These are phyloP conservation scores for Plusia festucae DNA, from an alignment of 2,888 invertebrate genomes.

Conservation along the genomic window DNA sequence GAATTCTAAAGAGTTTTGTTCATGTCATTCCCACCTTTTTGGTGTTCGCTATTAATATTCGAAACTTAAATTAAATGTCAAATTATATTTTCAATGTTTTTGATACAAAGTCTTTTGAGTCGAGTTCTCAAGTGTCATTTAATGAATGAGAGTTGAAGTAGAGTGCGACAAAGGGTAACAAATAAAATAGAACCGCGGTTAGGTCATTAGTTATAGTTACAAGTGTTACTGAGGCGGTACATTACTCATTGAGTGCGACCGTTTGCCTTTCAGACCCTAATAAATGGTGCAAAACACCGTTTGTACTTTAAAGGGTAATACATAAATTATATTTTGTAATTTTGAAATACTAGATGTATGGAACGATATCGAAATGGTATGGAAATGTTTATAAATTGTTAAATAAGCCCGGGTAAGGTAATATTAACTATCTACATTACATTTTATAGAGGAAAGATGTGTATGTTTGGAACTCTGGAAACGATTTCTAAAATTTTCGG, in stretches of 20 bases:
- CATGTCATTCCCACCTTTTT: slow-evolving; percentile 1
- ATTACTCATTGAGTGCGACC: slow-evolving; percentile 31
- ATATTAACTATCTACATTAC: too few relatives aligned
- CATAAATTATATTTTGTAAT: neutral
- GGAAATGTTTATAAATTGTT: neutral
- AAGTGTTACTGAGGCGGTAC: slow-evolving; percentile 38
- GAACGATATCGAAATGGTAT: neutral
- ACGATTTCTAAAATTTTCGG: too few relatives aligned
- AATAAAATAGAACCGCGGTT: slow-evolving; percentile 34
- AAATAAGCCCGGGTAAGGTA: too few relatives aligned
- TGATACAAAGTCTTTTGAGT: neutral
- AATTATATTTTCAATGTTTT: neutral
- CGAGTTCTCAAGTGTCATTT: slow-evolving; percentile 23
- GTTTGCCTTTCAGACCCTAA: slow-evolving; percentile 10
- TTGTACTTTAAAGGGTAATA: neutral
- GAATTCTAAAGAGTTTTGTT: neutral
- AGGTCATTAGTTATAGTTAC: slow-evolving; percentile 40
- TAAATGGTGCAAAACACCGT: slow-evolving; percentile 22
- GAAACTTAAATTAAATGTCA: slow-evolving; percentile 2
- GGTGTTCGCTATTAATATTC: neutral
- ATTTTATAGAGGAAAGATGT: too few relatives aligned
- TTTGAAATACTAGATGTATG: neutral
- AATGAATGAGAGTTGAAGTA: slow-evolving; percentile 20
- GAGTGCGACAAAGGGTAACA: slow-evolving; percentile 12
- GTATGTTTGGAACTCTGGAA: too few relatives aligned